Evolutionary conservation across 2,888 invertebrate species (phyloP).

Genomic region (Andrena bicolor): DNA sequence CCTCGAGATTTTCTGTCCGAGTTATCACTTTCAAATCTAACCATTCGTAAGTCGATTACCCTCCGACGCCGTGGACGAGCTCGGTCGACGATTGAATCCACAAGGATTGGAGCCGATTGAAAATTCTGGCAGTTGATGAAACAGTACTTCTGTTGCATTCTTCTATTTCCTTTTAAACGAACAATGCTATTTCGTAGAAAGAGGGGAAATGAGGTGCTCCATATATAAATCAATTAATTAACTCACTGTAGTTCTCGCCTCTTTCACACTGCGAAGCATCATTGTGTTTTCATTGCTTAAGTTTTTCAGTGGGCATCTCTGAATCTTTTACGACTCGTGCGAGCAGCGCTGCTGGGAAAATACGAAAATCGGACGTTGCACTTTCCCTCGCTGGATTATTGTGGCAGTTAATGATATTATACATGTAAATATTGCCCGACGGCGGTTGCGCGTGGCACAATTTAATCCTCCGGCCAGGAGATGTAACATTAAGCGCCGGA

Average conservation of each 20-base stretch:
- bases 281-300: neutral
- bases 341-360: too few relatives aligned
- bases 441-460: neutral
- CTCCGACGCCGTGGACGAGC: neutral
- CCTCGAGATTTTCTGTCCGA: too few relatives aligned
- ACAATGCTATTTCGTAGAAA: neutral
- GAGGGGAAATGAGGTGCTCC: neutral
- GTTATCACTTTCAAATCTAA: neutral
- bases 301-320: neutral
- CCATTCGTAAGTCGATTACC: neutral
- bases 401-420: conserved; percentile 2
- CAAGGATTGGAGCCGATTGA: conserved; percentile 29
- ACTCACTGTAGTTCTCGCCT: neutral
- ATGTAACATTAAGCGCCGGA: conserved; percentile 12
- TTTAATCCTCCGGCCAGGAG: neutral
- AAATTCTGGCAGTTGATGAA: conserved; percentile 28
- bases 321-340: neutral
- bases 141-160: conserved; percentile 35
- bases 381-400: neutral
- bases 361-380: neutral
- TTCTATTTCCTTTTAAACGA: conserved; percentile 7
- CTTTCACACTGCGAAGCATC: neutral
- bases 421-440: neutral
- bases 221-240: conserved; percentile 23
- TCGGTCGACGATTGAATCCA: conserved; percentile 38